Conservation (phyloP, 2,888 invertebrate genomes). For the Limnephilus marmoratus region DNA sequence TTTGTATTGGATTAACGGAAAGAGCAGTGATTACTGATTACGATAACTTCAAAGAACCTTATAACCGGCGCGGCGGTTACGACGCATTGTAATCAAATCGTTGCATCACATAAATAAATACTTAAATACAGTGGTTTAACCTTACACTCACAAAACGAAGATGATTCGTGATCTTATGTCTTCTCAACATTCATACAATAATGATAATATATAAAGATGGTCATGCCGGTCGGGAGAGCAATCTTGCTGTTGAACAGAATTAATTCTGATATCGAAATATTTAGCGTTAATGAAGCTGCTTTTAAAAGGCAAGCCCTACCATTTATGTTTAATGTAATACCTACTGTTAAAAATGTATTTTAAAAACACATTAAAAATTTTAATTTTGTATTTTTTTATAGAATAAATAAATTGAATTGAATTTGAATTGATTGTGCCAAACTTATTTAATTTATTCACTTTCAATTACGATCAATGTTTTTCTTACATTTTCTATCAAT, state of each 20-base stretch:
- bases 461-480: neutral
- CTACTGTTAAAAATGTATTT: too few species aligned
- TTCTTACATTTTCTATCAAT: neutral
- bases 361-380: too few species aligned
- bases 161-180: neutral
- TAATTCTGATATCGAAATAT: too few species aligned
- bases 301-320: too few species aligned
- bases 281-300: too few species aligned
- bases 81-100: neutral
- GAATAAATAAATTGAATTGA: too few species aligned
- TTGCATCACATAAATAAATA: neutral
- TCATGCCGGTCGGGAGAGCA: too few species aligned
- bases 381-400: too few species aligned
- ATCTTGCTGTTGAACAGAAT: too few species aligned
- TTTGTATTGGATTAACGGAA: neutral
- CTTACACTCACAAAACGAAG: neutral
- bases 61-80: neutral
- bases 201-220: neutral
- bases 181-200: neutral
- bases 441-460: neutral
- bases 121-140: neutral
- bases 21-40: neutral
- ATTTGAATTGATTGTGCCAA: neutral
- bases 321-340: too few species aligned
- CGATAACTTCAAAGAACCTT: neutral